A percentile compares a stretch with the other conserved stretches of the same genome.
Conservation (phyloP, 1,140 invertebrate genomes). For the Danaus melanippus region DNA sequence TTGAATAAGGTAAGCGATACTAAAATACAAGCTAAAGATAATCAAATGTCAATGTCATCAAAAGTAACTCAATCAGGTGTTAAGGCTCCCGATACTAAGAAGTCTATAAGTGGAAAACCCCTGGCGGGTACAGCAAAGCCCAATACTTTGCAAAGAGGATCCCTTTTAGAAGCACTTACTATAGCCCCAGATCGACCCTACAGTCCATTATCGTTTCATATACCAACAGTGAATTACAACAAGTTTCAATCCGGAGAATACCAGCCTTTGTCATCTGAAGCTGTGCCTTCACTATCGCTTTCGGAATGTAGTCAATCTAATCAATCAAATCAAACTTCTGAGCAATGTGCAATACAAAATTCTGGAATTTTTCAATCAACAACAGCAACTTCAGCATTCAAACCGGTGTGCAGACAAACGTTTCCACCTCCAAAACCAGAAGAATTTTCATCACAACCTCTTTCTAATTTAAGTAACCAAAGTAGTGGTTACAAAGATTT, state of each 20-base stretch:
- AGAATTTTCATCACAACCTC: slow-evolving; percentile 45
- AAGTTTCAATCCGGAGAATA: slow-evolving; percentile 23
- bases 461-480: slow-evolving; percentile 16
- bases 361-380: slow-evolving; percentile 53
- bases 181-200: slow-evolving; percentile 78
- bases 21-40: slow-evolving; percentile 3
- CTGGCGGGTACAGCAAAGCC: background rate
- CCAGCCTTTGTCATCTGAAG: slow-evolving; percentile 12
- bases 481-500: slow-evolving; percentile 28
- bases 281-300: slow-evolving; percentile 38
- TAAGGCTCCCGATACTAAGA: background rate
- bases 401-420: slow-evolving; percentile 57
- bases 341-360: slow-evolving; percentile 53
- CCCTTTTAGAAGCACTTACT: slow-evolving; percentile 79
- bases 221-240: slow-evolving; percentile 30
- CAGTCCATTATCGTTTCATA: slow-evolving; percentile 61
- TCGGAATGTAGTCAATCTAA: slow-evolving; percentile 32
- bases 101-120: slow-evolving; percentile 3
- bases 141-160: slow-evolving; percentile 42
- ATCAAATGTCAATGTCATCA: background rate
- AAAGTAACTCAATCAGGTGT: background rate
- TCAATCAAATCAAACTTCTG: slow-evolving; percentile 29
- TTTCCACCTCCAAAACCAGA: slow-evolving; percentile 52
- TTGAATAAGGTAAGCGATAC: background rate
- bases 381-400: slow-evolving; percentile 60